These are phyloP conservation scores for Prionace glauca DNA, from an alignment of 2,797 vertebrate species.

Conservation along the genomic window DNA sequence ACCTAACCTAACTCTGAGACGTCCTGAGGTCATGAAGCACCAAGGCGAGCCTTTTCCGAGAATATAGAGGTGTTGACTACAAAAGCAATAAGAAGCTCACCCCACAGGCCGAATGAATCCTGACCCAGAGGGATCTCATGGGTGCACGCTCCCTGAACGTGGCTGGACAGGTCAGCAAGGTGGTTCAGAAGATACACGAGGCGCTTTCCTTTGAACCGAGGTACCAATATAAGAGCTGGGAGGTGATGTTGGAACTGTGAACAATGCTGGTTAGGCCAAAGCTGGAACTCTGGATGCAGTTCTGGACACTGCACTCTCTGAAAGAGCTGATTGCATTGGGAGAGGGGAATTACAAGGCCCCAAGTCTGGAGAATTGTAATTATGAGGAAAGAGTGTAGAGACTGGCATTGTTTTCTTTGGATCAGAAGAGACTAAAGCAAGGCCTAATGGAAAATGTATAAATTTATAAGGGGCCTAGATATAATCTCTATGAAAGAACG, in stretches of 20 bases:
- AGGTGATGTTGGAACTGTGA: not conserved
- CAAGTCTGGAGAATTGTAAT: not conserved
- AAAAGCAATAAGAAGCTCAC: not conserved
- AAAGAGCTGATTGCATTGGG: not conserved
- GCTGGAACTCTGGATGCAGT: not conserved
- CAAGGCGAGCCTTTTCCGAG: not conserved
- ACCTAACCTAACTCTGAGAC: not conserved
- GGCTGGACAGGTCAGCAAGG: no score
- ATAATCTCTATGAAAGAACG: no score
- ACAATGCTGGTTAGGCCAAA: no score
- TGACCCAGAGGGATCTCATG: not conserved
- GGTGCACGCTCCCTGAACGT: no score
- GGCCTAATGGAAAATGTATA: not conserved
- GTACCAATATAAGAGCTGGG: not conserved
- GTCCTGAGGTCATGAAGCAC: not conserved
- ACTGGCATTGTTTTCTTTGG: not conserved
- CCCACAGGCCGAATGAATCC: not conserved
- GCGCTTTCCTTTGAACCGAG: no score
- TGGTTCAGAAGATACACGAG: no score
- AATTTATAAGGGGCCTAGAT: not conserved
- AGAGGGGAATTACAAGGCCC: not conserved
- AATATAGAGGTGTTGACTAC: not conserved
- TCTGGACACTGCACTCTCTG: not conserved
- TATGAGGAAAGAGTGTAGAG: not conserved
- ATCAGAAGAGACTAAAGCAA: not conserved